Conservation (phyloP, 2,113 vertebrate genomes). For the Paedocypris sp. region DNA sequence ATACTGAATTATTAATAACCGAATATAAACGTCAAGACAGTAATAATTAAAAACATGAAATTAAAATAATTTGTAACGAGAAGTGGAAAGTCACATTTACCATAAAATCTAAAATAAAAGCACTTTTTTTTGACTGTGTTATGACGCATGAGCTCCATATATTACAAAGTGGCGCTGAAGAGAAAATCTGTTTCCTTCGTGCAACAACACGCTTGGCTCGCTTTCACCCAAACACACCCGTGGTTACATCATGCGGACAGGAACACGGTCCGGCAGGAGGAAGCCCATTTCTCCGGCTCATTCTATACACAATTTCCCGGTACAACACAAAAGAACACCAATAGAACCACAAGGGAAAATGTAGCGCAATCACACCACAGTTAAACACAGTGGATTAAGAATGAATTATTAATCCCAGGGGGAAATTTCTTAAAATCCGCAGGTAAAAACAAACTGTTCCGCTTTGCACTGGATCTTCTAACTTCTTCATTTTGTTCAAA, state of each 20-base stretch:
- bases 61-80: too few species aligned
- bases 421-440: too few species aligned
- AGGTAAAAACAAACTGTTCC: too few species aligned
- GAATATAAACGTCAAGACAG: too few species aligned
- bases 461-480: too few species aligned
- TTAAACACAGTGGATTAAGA: not conserved
- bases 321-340: slow-evolving; percentile 6
- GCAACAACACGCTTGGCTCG: slow-evolving; percentile 1
- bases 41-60: too few species aligned
- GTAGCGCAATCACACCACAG: not conserved
- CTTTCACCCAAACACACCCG: not conserved
- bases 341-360: slow-evolving; percentile 2
- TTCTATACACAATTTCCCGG: not conserved
- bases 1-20: too few species aligned
- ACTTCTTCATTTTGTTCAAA: too few species aligned
- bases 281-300: not conserved
- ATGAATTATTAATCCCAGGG: too few species aligned
- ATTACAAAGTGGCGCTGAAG: not conserved
- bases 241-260: slow-evolving; percentile 3
- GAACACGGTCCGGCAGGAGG: not conserved
- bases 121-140: not conserved
- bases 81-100: too few species aligned
- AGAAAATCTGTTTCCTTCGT: not conserved
- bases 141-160: not conserved
- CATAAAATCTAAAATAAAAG: too few species aligned